Evolutionary conservation across 2,888 invertebrate species (phyloP), one percentile per base, ranked within the genome.

Genomic region (Serripes groenlandicus): DNA sequence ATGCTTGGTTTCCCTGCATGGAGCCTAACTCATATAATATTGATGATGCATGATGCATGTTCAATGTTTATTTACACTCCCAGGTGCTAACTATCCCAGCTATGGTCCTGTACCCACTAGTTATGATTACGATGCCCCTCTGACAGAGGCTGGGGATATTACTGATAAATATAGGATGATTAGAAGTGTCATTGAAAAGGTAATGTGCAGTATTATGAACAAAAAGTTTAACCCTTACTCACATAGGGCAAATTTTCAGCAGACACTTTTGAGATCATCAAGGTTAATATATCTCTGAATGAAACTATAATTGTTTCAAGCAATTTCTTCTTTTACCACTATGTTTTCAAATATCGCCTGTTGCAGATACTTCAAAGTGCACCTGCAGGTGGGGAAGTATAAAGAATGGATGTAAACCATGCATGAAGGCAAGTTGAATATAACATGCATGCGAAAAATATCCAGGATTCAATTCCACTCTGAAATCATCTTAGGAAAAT

Each of bases 81-180:
- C 49, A 91, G 91, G 90, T 71, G 92, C 92, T 21, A 92, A 92
- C 75, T 89, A 85, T 56, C 90, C 92, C 3, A n/a, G n/a, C n/a
- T 93, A 85, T 60, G 78, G 85, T 35, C 89, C 92, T 11, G 89
- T 90, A 7, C 93, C 94, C 3, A 94, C 94, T n/a, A 93, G 93
- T 3, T 98, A 98, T 92, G 98, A 99, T 94, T 99, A 98, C 92
- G 98, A 98, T 93, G 97, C 98, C 0, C 98, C 98, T 0, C 95
- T 99, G 85, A 96, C 96, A 23, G 99, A 99, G 95, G 97, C 97
- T 75, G 98, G 98, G 0, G 98, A 98, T 95, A 97, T 97, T 0
- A 98, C 98, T 0, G 95, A 96, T 0, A 98, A 98, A 95, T 99
- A 97, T 95, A 96, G 88, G 35, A 92, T 91, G 35, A 83, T 94